Base-by-base conservation (phyloP, 1,140 invertebrate genomes). In the Sinella curviseta region DNA sequence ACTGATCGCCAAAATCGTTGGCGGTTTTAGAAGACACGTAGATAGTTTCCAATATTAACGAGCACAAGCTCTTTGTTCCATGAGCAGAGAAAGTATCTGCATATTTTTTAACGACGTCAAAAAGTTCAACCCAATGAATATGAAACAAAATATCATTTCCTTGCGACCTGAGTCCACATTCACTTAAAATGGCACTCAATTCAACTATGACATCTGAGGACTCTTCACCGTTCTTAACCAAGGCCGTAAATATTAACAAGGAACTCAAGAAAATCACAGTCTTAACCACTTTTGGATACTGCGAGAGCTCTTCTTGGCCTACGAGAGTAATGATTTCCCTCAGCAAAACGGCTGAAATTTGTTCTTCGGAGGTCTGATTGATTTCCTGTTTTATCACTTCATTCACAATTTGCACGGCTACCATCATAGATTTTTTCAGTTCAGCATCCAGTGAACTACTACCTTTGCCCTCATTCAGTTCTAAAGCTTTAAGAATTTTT, bases 91-190 rank as follows among this genome's bases (percentile, higher is more conserved):
- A 77, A 36, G 35, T 36, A 24, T 55, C 30, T 55, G 24, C 28
- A 24, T 77, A 34, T 26, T n/a, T 48, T 54, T 33, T 31, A 65
- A 80, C 78, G 57, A 79, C 76, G 26, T 77, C 57, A 36, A 79
- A 82, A 16, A 80, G 30, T 54, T 54, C 12, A 26, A 39, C 31
- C 82, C 82, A 82, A 2, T 74, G n/a, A 16, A 82, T 28, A 67
- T 74, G 33, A 57, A 82, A 82, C 28, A 81, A 74, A 26, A 74
- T 34, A 30, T 48, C 34, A 78, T 81, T 81, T 67, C 82, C 82
- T 60, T 77, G 74, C 12, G 48, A 76, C 30, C 77, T 12, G 20
- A 31, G 57, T 20, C 55, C 75, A 76, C 57, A 77, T 70, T 80
- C 36, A 31, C 1, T 30, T 16, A 82, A 74, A 34, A 80, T 80